These are phyloP conservation scores for Cryptotis parvus DNA, from an alignment of 2,113 vertebrate species.

Conservation along the genomic window DNA sequence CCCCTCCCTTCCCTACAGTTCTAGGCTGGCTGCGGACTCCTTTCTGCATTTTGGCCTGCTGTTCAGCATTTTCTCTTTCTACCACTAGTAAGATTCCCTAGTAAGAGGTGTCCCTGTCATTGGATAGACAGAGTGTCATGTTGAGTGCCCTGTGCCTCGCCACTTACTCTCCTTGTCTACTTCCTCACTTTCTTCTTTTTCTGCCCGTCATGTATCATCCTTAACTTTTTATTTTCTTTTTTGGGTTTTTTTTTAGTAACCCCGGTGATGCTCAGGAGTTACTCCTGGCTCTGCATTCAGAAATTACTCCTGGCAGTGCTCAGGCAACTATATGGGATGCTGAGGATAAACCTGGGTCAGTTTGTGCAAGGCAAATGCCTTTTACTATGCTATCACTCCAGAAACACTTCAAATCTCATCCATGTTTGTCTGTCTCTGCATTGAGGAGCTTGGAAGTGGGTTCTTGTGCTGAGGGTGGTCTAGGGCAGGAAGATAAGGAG, in stretches of 20 bases:
- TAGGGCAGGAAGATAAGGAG: not conserved
- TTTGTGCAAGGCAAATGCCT: too few species aligned
- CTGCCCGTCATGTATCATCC: too few species aligned
- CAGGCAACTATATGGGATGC: too few species aligned
- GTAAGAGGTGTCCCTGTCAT: not conserved
- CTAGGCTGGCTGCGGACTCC: not conserved
- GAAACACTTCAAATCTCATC: not conserved
- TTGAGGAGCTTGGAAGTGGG: not conserved
- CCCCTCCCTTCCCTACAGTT: not conserved
- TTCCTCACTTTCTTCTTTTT: not conserved
- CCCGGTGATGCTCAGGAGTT: too few species aligned
- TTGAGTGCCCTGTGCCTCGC: not conserved
- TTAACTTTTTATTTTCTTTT: too few species aligned
- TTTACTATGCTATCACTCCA: too few species aligned
- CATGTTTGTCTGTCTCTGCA: not conserved
- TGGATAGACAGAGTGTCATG: not conserved
- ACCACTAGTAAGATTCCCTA: not conserved
- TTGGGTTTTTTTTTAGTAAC: too few species aligned
- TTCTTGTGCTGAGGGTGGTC: not conserved
- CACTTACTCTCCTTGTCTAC: not conserved
- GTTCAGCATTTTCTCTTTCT: not conserved
- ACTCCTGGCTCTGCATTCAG: too few species aligned
- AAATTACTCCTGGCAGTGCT: too few species aligned
- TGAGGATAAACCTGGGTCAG: too few species aligned
- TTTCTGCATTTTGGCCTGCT: not conserved